Conservation (phyloP, 2,113 vertebrate genomes). For the Symphodus melops region DNA sequence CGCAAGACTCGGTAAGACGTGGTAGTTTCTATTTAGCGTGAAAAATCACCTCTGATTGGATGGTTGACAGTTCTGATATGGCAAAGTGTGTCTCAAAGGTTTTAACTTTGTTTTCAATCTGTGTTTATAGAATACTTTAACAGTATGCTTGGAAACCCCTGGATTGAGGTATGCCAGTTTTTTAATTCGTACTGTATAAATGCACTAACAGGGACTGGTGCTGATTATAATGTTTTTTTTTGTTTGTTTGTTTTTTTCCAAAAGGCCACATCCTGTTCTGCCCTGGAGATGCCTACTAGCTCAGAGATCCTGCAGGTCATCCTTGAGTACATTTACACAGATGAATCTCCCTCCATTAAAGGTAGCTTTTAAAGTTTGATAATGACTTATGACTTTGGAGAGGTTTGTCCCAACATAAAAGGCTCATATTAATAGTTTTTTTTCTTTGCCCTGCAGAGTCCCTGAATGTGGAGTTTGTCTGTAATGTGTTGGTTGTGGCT, state of each 20-base stretch:
- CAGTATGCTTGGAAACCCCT: conserved; percentile 96
- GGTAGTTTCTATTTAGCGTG: background rate
- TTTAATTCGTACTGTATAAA: background rate
- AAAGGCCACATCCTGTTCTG: conserved; percentile 91
- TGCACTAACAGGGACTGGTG: background rate
- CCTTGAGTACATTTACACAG: conserved; percentile 95
- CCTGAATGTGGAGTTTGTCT: conserved; percentile 93
- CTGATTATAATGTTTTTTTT: conserved; percentile 1
- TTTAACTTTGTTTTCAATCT: conserved; percentile 12
- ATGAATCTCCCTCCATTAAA: conserved; percentile 91
- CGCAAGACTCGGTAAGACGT: conserved; percentile 92
- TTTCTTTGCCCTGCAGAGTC: conserved; percentile 83
- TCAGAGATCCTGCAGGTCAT: conserved; percentile 92
- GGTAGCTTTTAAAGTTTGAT: conserved; percentile 77
- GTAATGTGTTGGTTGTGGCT: conserved; percentile 93
- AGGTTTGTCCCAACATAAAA: background rate
- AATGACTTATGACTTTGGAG: no score
- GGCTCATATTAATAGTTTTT: background rate
- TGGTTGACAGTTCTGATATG: no score
- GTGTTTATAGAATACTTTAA: conserved; percentile 94
- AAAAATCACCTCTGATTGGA: background rate
- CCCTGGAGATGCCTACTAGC: conserved; percentile 92
- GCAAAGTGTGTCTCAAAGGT: background rate
- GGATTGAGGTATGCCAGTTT: conserved; percentile 91
- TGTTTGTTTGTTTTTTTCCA: conserved; percentile 40